These are phyloP conservation scores for Chromoteleia sp. DNA, from an alignment of 2,888 invertebrate genomes.

Conservation along the genomic window DNA sequence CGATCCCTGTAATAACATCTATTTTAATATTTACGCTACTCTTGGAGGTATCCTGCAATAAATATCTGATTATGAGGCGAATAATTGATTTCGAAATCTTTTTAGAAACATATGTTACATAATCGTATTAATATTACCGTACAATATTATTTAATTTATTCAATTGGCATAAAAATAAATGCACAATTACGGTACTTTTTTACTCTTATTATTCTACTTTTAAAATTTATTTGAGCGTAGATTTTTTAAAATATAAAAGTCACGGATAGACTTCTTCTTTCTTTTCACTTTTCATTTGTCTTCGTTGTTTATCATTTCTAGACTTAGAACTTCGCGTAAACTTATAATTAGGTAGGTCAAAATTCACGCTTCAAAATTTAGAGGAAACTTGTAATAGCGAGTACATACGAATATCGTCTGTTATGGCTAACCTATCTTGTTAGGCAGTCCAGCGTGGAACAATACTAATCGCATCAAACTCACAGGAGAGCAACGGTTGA, in stretches of 20 bases:
- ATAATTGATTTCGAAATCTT: slow-evolving; percentile 28
- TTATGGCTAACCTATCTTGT: slow-evolving; percentile 76
- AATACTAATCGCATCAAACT: slow-evolving; percentile 80
- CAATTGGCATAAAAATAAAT: no score
- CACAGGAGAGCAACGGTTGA: slow-evolving; percentile 70
- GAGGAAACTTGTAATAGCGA: slow-evolving; percentile 33
- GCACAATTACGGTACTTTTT: no score
- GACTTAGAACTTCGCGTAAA: background rate
- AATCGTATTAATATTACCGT: no score
- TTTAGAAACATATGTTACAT: background rate
- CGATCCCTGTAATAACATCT: slow-evolving; percentile 32
- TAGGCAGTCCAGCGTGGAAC: slow-evolving; percentile 76
- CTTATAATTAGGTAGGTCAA: background rate
- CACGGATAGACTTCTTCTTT: no score
- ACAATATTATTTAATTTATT: no score
- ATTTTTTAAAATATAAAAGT: no score
- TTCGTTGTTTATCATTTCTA: background rate
- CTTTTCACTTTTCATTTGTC: no score
- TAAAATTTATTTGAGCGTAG: no score
- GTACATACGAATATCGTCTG: slow-evolving; percentile 73
- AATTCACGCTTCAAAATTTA: slow-evolving; percentile 19
- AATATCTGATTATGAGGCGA: slow-evolving; percentile 26
- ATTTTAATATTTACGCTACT: slow-evolving; percentile 44
- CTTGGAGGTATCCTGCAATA: slow-evolving; percentile 29
- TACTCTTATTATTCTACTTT: no score